Evolutionary conservation across 1,140 invertebrate species (phyloP), one percentile per base, ranked within the genome.

Genomic region (Drosophila melanica): DNA sequence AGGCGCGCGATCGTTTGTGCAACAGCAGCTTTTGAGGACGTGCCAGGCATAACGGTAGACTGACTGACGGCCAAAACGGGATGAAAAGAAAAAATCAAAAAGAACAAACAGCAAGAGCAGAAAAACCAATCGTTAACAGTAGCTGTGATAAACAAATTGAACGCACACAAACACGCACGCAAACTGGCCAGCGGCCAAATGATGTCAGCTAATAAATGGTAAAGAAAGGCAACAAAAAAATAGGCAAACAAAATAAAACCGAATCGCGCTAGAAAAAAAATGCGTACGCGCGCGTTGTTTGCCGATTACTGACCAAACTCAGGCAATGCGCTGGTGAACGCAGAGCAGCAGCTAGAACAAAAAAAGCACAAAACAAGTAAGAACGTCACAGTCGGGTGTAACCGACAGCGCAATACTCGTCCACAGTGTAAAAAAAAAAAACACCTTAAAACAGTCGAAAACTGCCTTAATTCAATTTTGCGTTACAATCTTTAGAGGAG

Each of bases 221-320:
- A 51, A 44, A 33, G 39, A 33, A 45, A 57, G 50, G 18, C 41
- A 41, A 69, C 53, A 12, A 20, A 69, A 59, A 12, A 20, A 27
- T 45, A 58, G 66, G 47, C 77, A 68, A 66, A 71, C 63, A 67
- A 68, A 68, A 39, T 27, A 23, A 60, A 70, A 68, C 59, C 74
- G 50, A 67, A 59, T 71, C 42, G 64, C 60, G 60, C 71, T 63
- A 50, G 60, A 63, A 73, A 27, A 27, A 27, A 78, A 78, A 87
- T 86, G 81, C 82, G 81, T 86, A 69, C 81, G 82, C 78, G 74
- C 64, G 71, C 82, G 82, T 47, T 87, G 81, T 81, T 81, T 87
- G 82, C 59, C 81, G 82, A 72, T 79, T 82, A 86, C 81, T 87
- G 81, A 86, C 55, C 55, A 67, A 72, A 72, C 55, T 66, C 69